A percentile compares a stretch with the other conserved stretches of the same genome.
phyloP scores from a whole-genome alignment of 2,797 vertebrate genomes.

The Dicrostonyx torquatus region DNA sequence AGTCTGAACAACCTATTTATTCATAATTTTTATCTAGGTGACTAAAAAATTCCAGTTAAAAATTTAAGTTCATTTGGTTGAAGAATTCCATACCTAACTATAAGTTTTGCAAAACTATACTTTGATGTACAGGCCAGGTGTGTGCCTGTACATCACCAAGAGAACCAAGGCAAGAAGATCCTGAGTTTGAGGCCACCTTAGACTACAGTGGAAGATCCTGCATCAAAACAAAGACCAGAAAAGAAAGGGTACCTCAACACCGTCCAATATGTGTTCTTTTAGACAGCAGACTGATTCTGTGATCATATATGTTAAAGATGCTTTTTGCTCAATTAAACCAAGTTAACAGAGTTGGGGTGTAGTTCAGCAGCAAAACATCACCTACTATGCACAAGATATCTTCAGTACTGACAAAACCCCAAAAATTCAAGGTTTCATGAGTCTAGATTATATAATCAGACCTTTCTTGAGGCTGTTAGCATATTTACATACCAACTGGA shows the following conservation, averaged over 20 bases:
- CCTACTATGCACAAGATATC: neutral
- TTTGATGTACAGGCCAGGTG: conserved; percentile 8
- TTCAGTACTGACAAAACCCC: neutral
- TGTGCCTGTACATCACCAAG: neutral
- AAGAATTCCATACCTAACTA: neutral
- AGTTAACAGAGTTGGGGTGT: neutral
- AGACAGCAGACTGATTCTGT: neutral
- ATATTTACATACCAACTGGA: conserved; percentile 27
- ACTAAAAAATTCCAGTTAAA: conserved; percentile 5
- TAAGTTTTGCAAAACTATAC: conserved; percentile 8
- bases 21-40: conserved; percentile 5
- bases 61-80: conserved; percentile 14
- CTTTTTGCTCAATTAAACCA: neutral
- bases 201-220: neutral
- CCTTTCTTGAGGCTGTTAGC: neutral
- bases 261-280: neutral
- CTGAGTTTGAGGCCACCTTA: neutral
- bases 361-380: neutral
- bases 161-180: neutral
- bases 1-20: neutral
- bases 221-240: neutral
- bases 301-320: neutral
- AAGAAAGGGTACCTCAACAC: neutral
- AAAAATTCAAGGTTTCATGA: conserved; percentile 12
- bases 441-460: neutral